Evolutionary conservation across 2,113 vertebrate genomes (phyloP).

Genomic region (Leptosomus discolor): DNA sequence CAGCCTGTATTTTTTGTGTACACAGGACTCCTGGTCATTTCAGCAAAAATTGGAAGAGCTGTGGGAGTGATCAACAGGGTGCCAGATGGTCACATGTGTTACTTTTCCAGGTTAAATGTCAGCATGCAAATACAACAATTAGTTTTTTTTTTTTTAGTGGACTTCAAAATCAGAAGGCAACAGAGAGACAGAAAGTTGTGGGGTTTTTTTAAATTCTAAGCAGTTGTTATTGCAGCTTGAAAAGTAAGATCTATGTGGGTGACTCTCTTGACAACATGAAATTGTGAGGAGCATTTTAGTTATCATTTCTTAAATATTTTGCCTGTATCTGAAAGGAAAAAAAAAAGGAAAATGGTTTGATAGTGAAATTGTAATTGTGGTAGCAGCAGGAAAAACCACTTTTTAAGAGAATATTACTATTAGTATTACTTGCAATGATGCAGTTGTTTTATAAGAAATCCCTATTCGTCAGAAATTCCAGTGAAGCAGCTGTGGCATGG

Average conservation of each 20-base stretch:
- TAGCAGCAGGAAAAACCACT: not conserved
- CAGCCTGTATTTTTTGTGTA: not conserved
- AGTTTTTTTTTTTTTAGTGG: not conserved
- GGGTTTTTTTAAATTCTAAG: not conserved
- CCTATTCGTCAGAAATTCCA: not conserved
- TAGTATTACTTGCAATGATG: not conserved
- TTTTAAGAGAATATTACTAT: not conserved
- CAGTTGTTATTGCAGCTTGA: not conserved
- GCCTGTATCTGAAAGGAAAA: not conserved
- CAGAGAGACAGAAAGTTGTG: not conserved
- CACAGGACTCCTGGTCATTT: not conserved
- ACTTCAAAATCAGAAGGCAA: not conserved
- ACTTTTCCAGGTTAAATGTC: slow-evolving; percentile 26
- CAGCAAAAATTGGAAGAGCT: not conserved
- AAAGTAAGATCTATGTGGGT: not conserved
- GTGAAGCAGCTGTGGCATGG: not conserved
- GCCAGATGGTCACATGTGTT: not conserved
- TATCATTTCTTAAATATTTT: not conserved
- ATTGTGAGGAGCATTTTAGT: not conserved
- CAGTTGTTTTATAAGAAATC: not conserved
- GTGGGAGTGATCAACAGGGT: not conserved
- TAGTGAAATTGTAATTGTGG: not conserved
- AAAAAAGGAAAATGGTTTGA: not conserved
- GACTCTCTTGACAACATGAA: not conserved
- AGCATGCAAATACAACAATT: not conserved